Evolutionary conservation across 2,888 invertebrate species (phyloP).

Genomic region (Dasysyrphus tricinctus): DNA sequence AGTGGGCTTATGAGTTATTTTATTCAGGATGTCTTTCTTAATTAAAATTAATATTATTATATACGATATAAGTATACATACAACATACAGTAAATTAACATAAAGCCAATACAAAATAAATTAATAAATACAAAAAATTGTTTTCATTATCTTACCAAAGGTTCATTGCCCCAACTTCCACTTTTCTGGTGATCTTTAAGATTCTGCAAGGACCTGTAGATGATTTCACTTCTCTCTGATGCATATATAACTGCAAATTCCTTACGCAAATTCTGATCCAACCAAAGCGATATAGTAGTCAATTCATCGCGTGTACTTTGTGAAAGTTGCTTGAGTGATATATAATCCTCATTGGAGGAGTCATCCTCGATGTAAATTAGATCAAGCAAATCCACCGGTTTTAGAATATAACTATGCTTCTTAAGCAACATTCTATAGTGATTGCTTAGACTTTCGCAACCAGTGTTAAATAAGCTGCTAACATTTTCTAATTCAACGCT

Average conservation of each 20-base stretch:
- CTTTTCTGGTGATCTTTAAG: constrained; percentile 92
- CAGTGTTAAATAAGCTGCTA: constrained; percentile 89
- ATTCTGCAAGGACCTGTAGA: constrained; percentile 89
- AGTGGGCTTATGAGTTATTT: no score
- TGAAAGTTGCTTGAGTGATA: constrained; percentile 88
- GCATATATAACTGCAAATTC: constrained; percentile 91
- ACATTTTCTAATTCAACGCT: constrained; percentile 97
- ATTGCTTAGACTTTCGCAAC: constrained; percentile 92
- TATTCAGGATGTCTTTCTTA: no score
- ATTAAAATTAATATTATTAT: no score
- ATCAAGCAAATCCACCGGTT: constrained; percentile 94
- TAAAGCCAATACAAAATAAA: no score
- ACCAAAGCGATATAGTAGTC: constrained; percentile 92
- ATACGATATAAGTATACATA: no score
- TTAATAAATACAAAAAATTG: no score
- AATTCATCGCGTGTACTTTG: constrained; percentile 89
- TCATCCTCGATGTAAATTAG: constrained; percentile 94
- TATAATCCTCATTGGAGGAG: constrained; percentile 85
- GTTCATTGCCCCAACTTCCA: constrained; percentile 90
- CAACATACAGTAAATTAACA: no score
- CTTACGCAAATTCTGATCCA: constrained; percentile 89
- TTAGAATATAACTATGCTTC: constrained; percentile 93
- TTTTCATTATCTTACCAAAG: constrained; percentile 85
- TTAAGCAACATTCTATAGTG: constrained; percentile 94
- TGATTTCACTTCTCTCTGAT: constrained; percentile 89